Evolutionary conservation across 2,797 vertebrate genomes (phyloP).

Genomic region (Tauraco hartlaubi): DNA sequence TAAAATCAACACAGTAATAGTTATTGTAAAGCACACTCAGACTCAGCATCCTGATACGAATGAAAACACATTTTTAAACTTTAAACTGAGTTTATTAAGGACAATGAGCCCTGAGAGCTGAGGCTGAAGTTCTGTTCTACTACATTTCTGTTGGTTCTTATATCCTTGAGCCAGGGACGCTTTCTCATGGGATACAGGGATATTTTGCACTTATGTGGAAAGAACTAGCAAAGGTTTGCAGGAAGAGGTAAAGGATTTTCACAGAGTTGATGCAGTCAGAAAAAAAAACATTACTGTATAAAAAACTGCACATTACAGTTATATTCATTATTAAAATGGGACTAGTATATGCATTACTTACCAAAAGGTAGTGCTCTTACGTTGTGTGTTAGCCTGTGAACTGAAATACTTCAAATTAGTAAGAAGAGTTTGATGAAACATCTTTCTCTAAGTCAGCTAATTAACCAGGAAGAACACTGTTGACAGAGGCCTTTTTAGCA

Average conservation of each 20-base stretch:
- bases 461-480: not conserved
- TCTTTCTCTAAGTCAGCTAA: not conserved
- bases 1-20: not conserved
- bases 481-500: not conserved
- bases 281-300: not conserved
- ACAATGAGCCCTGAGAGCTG: not conserved
- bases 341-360: not conserved
- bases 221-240: not conserved
- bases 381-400: not conserved
- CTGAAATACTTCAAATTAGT: conserved; percentile 21
- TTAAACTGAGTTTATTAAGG: not conserved
- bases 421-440: not conserved
- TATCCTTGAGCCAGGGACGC: accelerated
- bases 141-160: not conserved
- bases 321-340: not conserved
- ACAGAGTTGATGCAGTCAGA: not conserved
- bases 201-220: not conserved
- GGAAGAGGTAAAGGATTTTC: not conserved
- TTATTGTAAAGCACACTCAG: not conserved
- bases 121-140: not conserved
- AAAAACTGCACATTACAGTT: not conserved
- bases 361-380: not conserved
- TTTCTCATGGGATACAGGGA: not conserved
- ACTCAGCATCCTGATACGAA: not conserved
- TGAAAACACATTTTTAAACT: not conserved